Conservation (phyloP, 2,797 vertebrate species). For the Decapterus maruadsi region DNA sequence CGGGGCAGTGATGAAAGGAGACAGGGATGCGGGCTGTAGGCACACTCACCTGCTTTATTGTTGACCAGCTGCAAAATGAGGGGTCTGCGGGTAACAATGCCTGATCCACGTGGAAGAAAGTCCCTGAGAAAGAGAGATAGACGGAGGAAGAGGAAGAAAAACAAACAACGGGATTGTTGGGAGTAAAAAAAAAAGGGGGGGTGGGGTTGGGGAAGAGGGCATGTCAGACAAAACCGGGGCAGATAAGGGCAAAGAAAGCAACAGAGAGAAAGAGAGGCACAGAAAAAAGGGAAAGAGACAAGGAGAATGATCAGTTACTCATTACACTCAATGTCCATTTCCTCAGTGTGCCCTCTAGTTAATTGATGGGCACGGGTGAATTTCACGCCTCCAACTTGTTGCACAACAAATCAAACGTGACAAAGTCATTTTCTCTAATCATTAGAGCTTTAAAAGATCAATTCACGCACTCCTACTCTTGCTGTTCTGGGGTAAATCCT, state of each 20-base stretch:
- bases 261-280: neutral
- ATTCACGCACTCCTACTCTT: constrained; percentile 29
- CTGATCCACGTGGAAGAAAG: constrained; percentile 97
- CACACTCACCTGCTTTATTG: constrained; percentile 92
- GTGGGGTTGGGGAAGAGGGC: neutral
- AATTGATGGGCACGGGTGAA: constrained; percentile 58
- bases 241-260: neutral
- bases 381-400: constrained; percentile 56
- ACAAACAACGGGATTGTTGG: constrained; percentile 31
- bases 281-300: neutral
- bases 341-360: constrained; percentile 33
- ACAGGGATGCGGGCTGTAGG: constrained; percentile 9
- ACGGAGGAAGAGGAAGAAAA: constrained; percentile 17
- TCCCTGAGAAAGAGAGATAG: constrained; percentile 85
- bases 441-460: constrained; percentile 48
- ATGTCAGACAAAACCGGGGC: neutral
- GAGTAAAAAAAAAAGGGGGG: neutral
- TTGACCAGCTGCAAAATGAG: constrained; percentile 98
- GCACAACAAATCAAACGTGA: constrained; percentile 70
- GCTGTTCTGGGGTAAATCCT: neutral
- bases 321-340: constrained; percentile 59
- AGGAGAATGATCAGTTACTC: constrained; percentile 48
- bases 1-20: constrained; percentile 52
- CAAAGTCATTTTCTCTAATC: constrained; percentile 65
- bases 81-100: constrained; percentile 96